Conservation (phyloP, 35 echinoderm and acorn worm genomes). For the Chiridota heheva region DNA sequence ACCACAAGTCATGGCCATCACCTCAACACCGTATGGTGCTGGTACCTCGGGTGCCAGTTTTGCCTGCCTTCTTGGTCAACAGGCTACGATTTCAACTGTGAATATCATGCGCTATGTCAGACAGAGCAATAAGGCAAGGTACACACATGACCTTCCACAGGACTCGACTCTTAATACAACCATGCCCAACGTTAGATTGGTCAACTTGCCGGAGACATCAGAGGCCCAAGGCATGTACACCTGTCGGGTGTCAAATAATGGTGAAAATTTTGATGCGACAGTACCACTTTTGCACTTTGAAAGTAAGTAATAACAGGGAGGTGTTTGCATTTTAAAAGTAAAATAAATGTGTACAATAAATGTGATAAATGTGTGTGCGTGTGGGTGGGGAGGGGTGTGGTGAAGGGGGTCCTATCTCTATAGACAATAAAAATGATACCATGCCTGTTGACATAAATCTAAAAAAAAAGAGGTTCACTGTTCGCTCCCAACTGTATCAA, state of each 20-base stretch:
- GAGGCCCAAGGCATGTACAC: constrained; percentile 21
- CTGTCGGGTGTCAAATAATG: constrained; percentile 33
- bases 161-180: background rate
- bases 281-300: constrained; percentile 1
- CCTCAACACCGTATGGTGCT: background rate
- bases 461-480: background rate
- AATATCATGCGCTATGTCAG: constrained; percentile 15
- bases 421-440: background rate
- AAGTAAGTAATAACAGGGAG: background rate
- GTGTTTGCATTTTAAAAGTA: background rate
- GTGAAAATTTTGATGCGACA: constrained; percentile 3
- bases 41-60: background rate
- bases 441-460: background rate
- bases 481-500: too few species aligned
- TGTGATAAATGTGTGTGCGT: background rate
- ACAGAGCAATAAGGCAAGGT: background rate
- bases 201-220: constrained; percentile 9
- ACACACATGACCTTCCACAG: constrained; percentile 5
- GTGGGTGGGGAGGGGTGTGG: background rate
- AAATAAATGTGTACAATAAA: background rate
- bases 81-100: background rate
- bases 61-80: constrained; percentile 2
- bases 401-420: background rate
- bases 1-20: constrained; percentile 13
- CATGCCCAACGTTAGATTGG: background rate